A percentile compares a stretch with the other conserved stretches of the same genome.
Evolutionary conservation across 2,888 invertebrate species (phyloP).

Genomic region (Ditula angustiorana): DNA sequence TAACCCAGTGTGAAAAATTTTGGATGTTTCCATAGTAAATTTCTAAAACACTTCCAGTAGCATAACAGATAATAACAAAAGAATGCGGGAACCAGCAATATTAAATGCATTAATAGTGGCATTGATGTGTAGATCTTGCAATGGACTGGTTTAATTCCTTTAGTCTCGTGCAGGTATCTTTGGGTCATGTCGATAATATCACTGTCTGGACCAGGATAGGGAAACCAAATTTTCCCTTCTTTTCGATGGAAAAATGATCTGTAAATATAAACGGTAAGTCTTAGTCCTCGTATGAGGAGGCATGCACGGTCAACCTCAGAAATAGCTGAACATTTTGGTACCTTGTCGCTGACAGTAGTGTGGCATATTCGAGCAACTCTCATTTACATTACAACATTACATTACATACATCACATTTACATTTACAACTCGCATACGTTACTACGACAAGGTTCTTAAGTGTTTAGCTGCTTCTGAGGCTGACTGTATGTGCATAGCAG

Average conservation of each 20-base stretch:
- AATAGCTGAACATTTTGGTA: too few species aligned
- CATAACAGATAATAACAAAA: constrained; percentile 57
- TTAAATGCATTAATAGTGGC: constrained; percentile 55
- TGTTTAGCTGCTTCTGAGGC: too few species aligned
- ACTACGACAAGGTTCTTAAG: too few species aligned
- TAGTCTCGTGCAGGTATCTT: constrained; percentile 53
- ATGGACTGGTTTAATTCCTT: constrained; percentile 53
- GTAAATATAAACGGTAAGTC: constrained; percentile 42
- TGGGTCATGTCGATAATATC: constrained; percentile 59
- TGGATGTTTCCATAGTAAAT: constrained; percentile 58
- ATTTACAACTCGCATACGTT: too few species aligned
- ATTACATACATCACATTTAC: too few species aligned
- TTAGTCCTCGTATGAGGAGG: not conserved
- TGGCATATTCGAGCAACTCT: too few species aligned
- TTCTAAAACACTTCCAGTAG: constrained; percentile 58
- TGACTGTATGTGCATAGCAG: too few species aligned
- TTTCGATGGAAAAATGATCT: constrained; percentile 64
- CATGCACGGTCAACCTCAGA: not conserved
- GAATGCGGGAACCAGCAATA: constrained; percentile 55
- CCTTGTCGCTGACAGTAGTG: too few species aligned
- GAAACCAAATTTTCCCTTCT: constrained; percentile 57
- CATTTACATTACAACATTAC: too few species aligned
- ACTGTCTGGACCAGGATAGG: constrained; percentile 62
- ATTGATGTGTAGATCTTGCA: constrained; percentile 59
- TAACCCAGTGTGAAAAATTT: constrained; percentile 59